Evolutionary conservation across 2,797 vertebrate species (phyloP), one percentile per base, ranked within the genome.

Genomic region (Centropyge bicolor): DNA sequence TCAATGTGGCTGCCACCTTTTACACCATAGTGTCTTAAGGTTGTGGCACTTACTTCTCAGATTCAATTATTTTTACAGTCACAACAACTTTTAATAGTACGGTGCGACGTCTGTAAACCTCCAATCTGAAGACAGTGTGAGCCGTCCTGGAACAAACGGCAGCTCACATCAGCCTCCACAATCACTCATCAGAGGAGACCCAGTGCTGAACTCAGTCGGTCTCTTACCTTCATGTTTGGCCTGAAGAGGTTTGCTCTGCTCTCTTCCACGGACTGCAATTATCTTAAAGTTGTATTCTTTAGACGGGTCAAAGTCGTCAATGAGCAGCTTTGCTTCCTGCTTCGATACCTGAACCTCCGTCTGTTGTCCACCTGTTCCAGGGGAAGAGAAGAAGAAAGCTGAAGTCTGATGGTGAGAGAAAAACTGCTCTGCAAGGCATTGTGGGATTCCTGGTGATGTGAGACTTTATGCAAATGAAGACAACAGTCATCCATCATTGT

Each of bases 211-310:
- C 24, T 27, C 45, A 36, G 27, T n/a, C n/a, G n/a, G 20, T 12
- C 31, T 72, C 76, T 69, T 92, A 99, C 98, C 98, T 96, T 96
- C 94, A 88, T 97, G 97, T 65, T 95, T 96, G 83, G 96, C 97
- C 89, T 94, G 93, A 8, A 96, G 96, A 2, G 98, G 95, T 81
- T 96, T 96, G 91, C 98, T 99, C 88, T 97, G 95, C 87, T 95
- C 89, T 41, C 92, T 94, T 80, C 96, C 96, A 27, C 70, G 93
- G 83, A 97, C 90, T 0, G 97, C 95, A 22, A 95, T 94, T 56
- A 99, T 91, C 83, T 96, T 96, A 78, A 98, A 96, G 3, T 88
- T 91, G 85, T 98, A 98, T 54, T 94, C 96, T 88, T 96, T 96
- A 5, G 95, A 94, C 0, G 96, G 94, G 91, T 97, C 94, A 22